Base-by-base conservation (phyloP, 1,140 invertebrate genomes). In the Oedothorax gibbosus region DNA sequence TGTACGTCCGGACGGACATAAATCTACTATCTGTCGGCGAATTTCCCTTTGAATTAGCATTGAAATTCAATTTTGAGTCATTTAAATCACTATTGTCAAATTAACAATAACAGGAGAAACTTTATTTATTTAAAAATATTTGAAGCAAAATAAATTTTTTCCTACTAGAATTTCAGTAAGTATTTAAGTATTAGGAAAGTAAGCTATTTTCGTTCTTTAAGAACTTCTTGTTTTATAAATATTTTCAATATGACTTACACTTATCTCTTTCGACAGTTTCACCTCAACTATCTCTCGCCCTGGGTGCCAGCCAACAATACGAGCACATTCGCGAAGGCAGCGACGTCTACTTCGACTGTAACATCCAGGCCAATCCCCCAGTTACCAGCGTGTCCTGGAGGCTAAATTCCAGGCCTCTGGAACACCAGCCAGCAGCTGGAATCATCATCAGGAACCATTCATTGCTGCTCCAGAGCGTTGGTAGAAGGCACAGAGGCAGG, bases 261-360 rank as follows among this genome's bases (percentile, higher is more conserved):
- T 53, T n/a, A 50, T 79, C 12, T 10, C n/a, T 73, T 75, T 64
- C 10, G 20, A n/a, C n/a, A 97, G 96, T 96, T 92, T 93, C 94
- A 35, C 96, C 96, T 15, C 93, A 95, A 88, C 94, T 97, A 21
- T 93, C 93, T 62, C 90, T 98, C 72, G 92, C 93, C 86, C 91
- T 97, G 86, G 96, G 96, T 86, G 95, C 94, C 87, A 97, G 95
- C 11, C 91, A 97, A 83, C 95, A 95, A 87, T 94, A 95, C n/a
- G 93, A 95, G 86, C 95, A 96, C 91, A 97, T 92, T 57, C 89
- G 91, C 86, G 91, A 92, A 87, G 95, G 95, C 7, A 94, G 94
- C 64, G 96, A 97, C 90, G 95, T 97, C 68, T 97, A 96, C 90
- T 95, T 97, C 88, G 96, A 96, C 90, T 97, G 96, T 90, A 95